Base-by-base conservation (phyloP, 2,888 invertebrate genomes). In the Dicycla oo region DNA sequence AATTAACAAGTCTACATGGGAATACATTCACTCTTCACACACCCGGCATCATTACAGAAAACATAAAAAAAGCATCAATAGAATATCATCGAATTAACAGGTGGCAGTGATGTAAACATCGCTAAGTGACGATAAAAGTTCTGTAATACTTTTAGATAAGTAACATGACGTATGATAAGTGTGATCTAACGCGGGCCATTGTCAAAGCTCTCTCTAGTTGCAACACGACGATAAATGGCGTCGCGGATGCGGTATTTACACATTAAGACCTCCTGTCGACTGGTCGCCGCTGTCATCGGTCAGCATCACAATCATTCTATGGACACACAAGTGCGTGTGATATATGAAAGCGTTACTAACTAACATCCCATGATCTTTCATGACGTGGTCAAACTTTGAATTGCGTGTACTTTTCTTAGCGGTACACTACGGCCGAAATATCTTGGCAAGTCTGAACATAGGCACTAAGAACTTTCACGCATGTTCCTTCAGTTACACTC, bases 191-290 rank as follows among this genome's bases (percentile, higher is more conserved):
- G 73, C 64, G 34, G 56, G 54, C 71, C 65, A 83, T 85, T 83
- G 85, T 78, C 76, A 84, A 81, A 83, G 76, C 87, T 85, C 87
- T 86, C 85, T 80, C 83, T 69, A 45, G 75, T 83, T 81, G 73
- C 81, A 73, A 83, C 81, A 79, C 62, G 49, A 72, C 71, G 77
- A 68, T 78, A 77, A 80, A 73, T 80, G 65, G 64, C 56, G 45
- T 53, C 53, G 69, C 68, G 62, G 68, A 73, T 73, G 72, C 73
- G 71, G 70, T 40, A 34, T 49, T 53, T 18, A 40, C 43, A 67
- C 43, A 49, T 65, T 4, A 20, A 30, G 53, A 53, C 34, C 40
- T 62, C 64, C 67, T 83, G 60, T 13, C 23, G 53, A 76, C 54
- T 45, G 23, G 23, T 3, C 23, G 3, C 15, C 20, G n/a, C 51